Percentiles rank a stretch among this genome's conserved stretches.
Conservation (phyloP, 1,140 invertebrate species). For the Hydropsyche tenuis region DNA sequence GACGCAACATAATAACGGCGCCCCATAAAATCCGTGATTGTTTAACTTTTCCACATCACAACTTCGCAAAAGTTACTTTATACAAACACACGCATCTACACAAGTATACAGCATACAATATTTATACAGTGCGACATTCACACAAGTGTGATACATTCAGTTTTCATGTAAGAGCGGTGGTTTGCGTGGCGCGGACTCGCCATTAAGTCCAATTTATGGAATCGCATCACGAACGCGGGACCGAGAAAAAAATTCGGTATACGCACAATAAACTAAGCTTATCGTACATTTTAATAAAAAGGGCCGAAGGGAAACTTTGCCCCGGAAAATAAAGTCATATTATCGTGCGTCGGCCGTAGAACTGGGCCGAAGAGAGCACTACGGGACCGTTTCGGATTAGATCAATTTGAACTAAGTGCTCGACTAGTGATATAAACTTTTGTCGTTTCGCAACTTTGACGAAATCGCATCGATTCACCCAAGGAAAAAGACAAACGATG, state of each 20-base stretch:
- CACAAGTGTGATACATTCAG: not conserved
- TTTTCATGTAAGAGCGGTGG: slow-evolving; percentile 7
- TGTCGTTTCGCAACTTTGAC: not conserved
- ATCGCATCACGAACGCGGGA: not conserved
- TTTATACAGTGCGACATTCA: not conserved
- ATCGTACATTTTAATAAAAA: slow-evolving; percentile 23
- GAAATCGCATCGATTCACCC: too few species aligned
- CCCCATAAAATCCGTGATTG: too few species aligned
- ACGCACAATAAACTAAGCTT: slow-evolving; percentile 19
- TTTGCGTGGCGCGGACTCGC: not conserved
- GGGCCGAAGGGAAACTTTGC: not conserved
- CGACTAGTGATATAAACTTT: slow-evolving; percentile 1
- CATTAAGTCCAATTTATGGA: slow-evolving; percentile 22
- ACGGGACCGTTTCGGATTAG: slow-evolving; percentile 4
- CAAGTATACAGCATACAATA: not conserved
- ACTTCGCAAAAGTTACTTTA: too few species aligned
- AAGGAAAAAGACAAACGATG: not conserved
- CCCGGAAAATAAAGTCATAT: slow-evolving; percentile 15
- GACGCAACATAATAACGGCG: too few species aligned
- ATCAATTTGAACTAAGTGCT: slow-evolving; percentile 9
- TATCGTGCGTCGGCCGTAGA: not conserved
- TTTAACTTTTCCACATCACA: too few species aligned
- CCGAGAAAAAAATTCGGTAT: not conserved
- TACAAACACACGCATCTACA: not conserved
- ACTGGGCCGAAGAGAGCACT: not conserved